phyloP scores from a whole-genome alignment of 2,113 vertebrate genomes.

The Myxocyprinus asiaticus region DNA sequence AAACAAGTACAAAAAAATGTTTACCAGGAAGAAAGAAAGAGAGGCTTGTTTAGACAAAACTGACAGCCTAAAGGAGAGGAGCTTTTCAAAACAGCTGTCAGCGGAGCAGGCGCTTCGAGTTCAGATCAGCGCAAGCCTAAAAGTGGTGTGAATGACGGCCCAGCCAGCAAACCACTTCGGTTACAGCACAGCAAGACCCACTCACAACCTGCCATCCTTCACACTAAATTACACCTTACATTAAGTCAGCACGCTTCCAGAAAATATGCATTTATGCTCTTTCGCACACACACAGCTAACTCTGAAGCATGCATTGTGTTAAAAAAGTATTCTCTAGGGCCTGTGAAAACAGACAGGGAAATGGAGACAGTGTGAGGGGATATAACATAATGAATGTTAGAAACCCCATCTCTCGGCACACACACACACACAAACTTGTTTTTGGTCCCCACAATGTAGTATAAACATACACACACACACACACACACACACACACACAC shows the following conservation, averaged over 20 bases:
- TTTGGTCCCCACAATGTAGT: no score
- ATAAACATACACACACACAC: no score
- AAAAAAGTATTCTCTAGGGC: slow-evolving; percentile 35
- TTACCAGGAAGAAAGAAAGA: slow-evolving; percentile 16
- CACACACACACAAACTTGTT: not conserved
- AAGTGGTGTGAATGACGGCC: slow-evolving; percentile 49
- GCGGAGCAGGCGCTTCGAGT: slow-evolving; percentile 51
- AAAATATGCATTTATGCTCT: slow-evolving; percentile 3
- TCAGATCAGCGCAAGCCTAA: slow-evolving; percentile 67
- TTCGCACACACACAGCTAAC: slow-evolving; percentile 38
- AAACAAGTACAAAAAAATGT: slow-evolving; percentile 21
- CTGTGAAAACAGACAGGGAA: slow-evolving; percentile 12
- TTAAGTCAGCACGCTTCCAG: not conserved
- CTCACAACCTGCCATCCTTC: slow-evolving; percentile 26
- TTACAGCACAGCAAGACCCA: slow-evolving; percentile 38
- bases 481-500: not conserved
- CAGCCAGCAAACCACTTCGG: slow-evolving; percentile 56
- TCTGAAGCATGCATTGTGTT: slow-evolving; percentile 47
- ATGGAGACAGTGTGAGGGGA: slow-evolving; percentile 24
- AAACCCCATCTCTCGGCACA: slow-evolving; percentile 7
- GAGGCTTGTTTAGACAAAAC: slow-evolving; percentile 56
- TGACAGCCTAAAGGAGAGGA: slow-evolving; percentile 62
- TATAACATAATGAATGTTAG: slow-evolving; percentile 36
- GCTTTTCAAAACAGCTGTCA: slow-evolving; percentile 69
- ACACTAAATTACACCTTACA: not conserved